Evolutionary conservation across 2,797 vertebrate genomes (phyloP).

Genomic region (Danio kyathit): DNA sequence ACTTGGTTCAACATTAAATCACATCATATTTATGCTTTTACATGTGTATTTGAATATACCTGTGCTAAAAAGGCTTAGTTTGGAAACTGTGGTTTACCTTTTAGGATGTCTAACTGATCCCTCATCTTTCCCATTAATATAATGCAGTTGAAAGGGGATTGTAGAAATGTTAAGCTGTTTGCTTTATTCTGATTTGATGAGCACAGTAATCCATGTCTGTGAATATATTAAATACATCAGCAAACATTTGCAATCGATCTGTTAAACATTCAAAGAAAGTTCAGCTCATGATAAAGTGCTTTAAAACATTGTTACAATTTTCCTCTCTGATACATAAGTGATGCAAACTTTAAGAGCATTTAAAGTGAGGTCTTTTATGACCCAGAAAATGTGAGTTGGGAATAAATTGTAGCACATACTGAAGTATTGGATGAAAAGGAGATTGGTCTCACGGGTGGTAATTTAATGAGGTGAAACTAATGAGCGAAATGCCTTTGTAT

Average conservation of each 20-base stretch:
- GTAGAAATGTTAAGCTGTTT: slow-evolving; percentile 29
- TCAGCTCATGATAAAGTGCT: neutral
- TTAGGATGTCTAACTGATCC: neutral
- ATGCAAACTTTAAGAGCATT: neutral
- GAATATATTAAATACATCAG: slow-evolving; percentile 6
- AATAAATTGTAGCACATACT: slow-evolving; percentile 3
- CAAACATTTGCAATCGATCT: neutral
- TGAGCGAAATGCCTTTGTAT: slow-evolving; percentile 64
- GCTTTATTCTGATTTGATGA: slow-evolving; percentile 25
- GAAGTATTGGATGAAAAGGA: slow-evolving; percentile 13
- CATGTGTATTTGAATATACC: neutral
- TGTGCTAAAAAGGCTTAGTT: neutral
- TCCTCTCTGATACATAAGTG: neutral
- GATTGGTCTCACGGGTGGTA: slow-evolving; percentile 57
- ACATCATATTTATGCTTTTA: too few species aligned
- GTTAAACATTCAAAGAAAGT: neutral
- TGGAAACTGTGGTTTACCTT: neutral
- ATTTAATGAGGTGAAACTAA: slow-evolving; percentile 60
- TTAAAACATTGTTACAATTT: neutral
- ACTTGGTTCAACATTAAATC: too few species aligned
- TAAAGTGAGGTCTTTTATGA: slow-evolving; percentile 1
- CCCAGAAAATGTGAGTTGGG: slow-evolving; percentile 5
- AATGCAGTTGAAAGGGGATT: slow-evolving; percentile 34
- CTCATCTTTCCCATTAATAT: slow-evolving; percentile 6
- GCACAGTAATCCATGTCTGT: slow-evolving; percentile 21